Conservation (phyloP, 2,797 vertebrate genomes). For the Picus viridis region DNA sequence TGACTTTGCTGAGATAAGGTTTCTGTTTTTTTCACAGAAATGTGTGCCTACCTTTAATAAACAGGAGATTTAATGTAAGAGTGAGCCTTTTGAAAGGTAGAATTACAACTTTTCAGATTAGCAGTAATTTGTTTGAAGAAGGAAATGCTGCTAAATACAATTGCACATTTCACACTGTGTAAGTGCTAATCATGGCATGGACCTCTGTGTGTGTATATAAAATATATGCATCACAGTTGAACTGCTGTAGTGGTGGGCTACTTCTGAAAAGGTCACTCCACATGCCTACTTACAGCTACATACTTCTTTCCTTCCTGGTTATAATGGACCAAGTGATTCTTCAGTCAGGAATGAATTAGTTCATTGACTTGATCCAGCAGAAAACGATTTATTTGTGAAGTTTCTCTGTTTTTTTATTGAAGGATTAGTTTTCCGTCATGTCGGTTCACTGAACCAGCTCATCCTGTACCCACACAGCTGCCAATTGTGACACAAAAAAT, state of each 20-base stretch:
- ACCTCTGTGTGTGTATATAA: not conserved
- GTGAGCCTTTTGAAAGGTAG: not conserved
- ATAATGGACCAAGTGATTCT: slow-evolving; percentile 5
- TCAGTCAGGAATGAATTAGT: not conserved
- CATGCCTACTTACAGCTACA: not conserved
- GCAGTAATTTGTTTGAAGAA: slow-evolving; percentile 14
- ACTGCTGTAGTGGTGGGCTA: not conserved
- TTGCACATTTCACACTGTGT: not conserved
- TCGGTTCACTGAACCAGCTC: slow-evolving; percentile 7
- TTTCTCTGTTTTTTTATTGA: not conserved
- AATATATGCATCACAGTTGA: not conserved
- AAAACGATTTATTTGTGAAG: not conserved
- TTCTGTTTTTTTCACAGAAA: not conserved
- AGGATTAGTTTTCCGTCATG: slow-evolving; percentile 11
- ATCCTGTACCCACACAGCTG: not conserved
- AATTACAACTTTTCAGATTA: not conserved
- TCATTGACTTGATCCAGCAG: slow-evolving; percentile 39
- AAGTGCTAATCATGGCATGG: not conserved
- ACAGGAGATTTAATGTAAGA: not conserved
- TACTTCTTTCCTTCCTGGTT: slow-evolving; percentile 5
- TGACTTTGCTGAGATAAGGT: not conserved
- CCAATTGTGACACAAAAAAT: not conserved
- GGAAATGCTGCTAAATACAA: not conserved
- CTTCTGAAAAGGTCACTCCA: not conserved
- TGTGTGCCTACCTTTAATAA: not conserved